Percentiles rank a stretch among this genome's conserved stretches.
phyloP scores from a whole-genome alignment of 64 coral and sea anemone genomes.

The Montipora efflorescens region DNA sequence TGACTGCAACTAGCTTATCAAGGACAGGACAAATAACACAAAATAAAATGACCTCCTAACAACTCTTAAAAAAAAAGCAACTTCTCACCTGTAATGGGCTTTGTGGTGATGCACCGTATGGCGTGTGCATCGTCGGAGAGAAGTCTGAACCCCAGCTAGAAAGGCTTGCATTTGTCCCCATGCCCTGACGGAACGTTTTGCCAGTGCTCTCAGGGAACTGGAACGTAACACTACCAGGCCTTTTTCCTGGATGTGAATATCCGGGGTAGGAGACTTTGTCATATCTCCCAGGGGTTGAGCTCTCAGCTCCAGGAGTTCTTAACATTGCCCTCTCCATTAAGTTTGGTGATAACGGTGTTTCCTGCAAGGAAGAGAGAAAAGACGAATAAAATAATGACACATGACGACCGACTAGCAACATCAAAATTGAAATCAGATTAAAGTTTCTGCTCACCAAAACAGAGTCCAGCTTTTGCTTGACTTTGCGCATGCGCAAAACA shows the following conservation, averaged over 20 bases:
- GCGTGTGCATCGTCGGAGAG: slow-evolving; percentile 47
- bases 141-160: slow-evolving; percentile 99
- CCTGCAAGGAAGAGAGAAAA: neutral
- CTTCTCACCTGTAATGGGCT: slow-evolving; percentile 39
- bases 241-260: neutral
- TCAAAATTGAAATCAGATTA: neutral
- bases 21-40: too few species aligned
- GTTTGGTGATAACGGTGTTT: slow-evolving; percentile 61
- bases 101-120: neutral
- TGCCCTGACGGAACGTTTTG: slow-evolving; percentile 70
- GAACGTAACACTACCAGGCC: slow-evolving; percentile 48
- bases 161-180: slow-evolving; percentile 72
- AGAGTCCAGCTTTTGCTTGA: slow-evolving; percentile 91
- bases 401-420: neutral
- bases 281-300: slow-evolving; percentile 48
- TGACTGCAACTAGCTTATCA: too few species aligned
- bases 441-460: slow-evolving; percentile 82
- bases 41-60: too few species aligned
- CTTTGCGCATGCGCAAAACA: slow-evolving; percentile 77
- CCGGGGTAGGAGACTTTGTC: neutral
- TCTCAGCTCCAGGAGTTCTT: slow-evolving; percentile 70
- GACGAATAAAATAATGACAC: neutral
- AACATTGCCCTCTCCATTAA: slow-evolving; percentile 73
- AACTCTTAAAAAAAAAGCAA: neutral
- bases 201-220: slow-evolving; percentile 66